Conservation (phyloP, 2,113 vertebrate genomes). For the Dolichotis patagonum region DNA sequence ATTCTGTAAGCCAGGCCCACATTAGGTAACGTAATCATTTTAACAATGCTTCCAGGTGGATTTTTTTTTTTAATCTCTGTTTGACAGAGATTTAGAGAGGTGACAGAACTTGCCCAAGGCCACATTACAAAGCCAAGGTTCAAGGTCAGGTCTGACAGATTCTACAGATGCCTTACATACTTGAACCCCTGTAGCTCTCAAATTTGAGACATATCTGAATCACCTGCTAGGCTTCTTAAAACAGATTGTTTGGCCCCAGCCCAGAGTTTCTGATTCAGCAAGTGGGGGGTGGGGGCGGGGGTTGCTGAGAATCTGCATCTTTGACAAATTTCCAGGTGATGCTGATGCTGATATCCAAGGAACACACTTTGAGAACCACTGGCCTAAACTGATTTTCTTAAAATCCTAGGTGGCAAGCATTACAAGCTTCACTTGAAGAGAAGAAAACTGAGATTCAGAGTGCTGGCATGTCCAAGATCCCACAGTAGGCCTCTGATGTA, state of each 20-base stretch:
- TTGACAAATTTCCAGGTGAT: background rate
- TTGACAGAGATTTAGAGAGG: background rate
- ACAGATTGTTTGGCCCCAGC: background rate
- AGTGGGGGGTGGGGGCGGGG: background rate
- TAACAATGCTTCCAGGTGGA: background rate
- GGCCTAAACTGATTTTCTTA: background rate
- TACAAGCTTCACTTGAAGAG: background rate
- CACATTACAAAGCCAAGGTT: background rate
- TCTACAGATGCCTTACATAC: background rate
- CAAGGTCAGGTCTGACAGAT: background rate
- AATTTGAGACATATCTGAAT: background rate
- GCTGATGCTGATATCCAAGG: background rate
- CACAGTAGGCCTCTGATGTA: background rate
- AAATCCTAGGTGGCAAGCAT: background rate
- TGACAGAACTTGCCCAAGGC: background rate
- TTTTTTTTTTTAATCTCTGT: slow-evolving; percentile 49
- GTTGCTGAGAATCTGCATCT: background rate
- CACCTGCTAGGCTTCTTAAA: background rate
- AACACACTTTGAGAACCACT: background rate
- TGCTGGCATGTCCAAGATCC: background rate
- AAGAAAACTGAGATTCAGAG: background rate
- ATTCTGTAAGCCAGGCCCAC: background rate
- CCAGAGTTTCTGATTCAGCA: background rate
- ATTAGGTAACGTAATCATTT: slow-evolving; percentile 8
- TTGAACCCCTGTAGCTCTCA: background rate